Evolutionary conservation across 2,888 invertebrate genomes (phyloP).

Genomic region (Podabrus alpinus): DNA sequence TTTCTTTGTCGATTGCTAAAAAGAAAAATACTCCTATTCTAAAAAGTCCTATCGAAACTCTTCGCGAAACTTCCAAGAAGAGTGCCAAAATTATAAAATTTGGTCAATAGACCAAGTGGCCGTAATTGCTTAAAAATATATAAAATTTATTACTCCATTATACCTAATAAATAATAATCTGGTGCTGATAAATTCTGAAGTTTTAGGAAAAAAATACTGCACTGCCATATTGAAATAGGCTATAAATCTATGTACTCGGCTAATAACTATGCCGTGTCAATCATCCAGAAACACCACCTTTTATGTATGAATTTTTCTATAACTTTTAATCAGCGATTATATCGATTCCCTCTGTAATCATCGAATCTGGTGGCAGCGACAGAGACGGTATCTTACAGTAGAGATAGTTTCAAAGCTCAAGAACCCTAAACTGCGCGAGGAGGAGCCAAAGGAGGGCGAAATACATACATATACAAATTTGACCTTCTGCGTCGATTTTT

Average conservation of each 20-base stretch:
- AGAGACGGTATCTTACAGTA: no score
- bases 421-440: no score
- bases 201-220: background rate
- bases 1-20: constrained; percentile 1
- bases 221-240: background rate
- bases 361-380: no score
- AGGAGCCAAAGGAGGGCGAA: no score
- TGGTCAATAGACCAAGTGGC: background rate
- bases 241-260: background rate
- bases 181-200: background rate
- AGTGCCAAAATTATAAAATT: background rate
- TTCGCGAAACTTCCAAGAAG: background rate
- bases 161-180: background rate
- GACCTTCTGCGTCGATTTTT: no score
- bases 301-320: no score
- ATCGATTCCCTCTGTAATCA: no score
- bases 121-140: background rate
- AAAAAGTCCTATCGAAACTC: background rate
- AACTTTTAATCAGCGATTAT: no score
- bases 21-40: background rate
- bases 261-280: no score
- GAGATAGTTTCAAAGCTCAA: no score
- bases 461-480: no score
- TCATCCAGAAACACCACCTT: no score
- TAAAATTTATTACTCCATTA: background rate